Base-by-base conservation (phyloP, 2,888 invertebrate species). In the Latrodectus hesperus region DNA sequence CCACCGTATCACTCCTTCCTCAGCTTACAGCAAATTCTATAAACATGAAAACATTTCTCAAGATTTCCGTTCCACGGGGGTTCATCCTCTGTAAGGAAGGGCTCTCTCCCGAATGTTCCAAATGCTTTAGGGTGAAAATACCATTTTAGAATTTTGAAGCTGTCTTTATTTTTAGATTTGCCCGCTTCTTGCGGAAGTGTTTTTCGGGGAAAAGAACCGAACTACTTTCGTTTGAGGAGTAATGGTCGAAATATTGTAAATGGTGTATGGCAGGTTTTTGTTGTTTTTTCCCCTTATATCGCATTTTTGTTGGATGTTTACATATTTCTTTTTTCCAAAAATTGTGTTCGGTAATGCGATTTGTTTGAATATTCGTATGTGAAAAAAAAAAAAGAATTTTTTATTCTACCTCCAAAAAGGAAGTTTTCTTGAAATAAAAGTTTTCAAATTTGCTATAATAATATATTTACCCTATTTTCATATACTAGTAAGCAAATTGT, bases 51-150 rank as follows among this genome's bases (percentile, higher is more conserved):
- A 72, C 64, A 72, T n/a, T 53, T 26, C 52, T 52, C 79, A 26
- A 53, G 55, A 60, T 79, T 79, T 72, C 49, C 55, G 17, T 49
- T 60, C 49, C 55, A 16, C 60, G 60, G 60, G 60, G 60, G 12
- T 60, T 60, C n/a, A n/a, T 60, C 38, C 60, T 72, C 60, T 52
- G 71, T 38, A 70, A 78, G 68, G 70, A 80, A 80, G 79, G 64
- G 72, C 60, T 64, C 26, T 78, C 22, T 49, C 9, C 71, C 71
- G 10, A 60, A 60, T 12, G 12, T 60, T 38, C 4, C 38, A 38
- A 38, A 38, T 38, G 38, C 38, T 38, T 38, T 38, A 6, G 38
- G 38, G 38, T 38, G 38, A 38, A 38, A 38, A 38, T 38, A 38
- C 38, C 38, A 38, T 38, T 38, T 38, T 38, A 38, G 38, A 38